These are phyloP conservation scores for Melanerpes aurifrons DNA, from an alignment of 2,113 vertebrate species.

Conservation along the genomic window DNA sequence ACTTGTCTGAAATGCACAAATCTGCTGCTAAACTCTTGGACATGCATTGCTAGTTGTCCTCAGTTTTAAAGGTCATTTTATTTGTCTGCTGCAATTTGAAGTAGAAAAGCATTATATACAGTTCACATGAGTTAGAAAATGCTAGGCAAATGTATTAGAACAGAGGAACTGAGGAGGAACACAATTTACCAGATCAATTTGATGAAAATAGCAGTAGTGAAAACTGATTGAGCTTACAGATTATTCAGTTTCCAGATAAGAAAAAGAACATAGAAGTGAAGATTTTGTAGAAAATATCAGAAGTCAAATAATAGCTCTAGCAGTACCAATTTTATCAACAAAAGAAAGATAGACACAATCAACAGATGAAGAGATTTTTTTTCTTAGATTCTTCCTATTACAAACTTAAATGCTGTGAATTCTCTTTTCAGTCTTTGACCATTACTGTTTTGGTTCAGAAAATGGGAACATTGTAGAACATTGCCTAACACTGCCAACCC, in stretches of 20 bases:
- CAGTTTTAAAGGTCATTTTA: not conserved
- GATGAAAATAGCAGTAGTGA: not conserved
- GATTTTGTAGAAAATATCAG: not conserved
- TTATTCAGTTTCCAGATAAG: not conserved
- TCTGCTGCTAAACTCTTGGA: not conserved
- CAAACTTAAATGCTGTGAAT: not conserved
- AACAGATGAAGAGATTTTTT: not conserved
- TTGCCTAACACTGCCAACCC: not conserved
- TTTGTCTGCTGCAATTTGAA: not conserved
- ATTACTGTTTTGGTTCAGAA: not conserved
- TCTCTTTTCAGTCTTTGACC: not conserved
- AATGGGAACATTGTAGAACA: not conserved
- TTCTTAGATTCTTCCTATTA: not conserved
- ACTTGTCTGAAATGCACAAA: not conserved
- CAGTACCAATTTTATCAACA: not conserved
- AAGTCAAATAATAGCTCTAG: not conserved
- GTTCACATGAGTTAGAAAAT: not conserved
- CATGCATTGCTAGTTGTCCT: not conserved
- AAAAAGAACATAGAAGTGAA: not conserved
- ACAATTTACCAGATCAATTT: not conserved
- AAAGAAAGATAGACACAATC: not conserved
- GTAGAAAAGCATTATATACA: not conserved
- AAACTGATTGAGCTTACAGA: not conserved
- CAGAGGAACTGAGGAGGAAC: not conserved
- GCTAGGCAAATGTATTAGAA: not conserved